phyloP scores from a whole-genome alignment of 2,113 vertebrate species.

The Pardalotus punctatus region DNA sequence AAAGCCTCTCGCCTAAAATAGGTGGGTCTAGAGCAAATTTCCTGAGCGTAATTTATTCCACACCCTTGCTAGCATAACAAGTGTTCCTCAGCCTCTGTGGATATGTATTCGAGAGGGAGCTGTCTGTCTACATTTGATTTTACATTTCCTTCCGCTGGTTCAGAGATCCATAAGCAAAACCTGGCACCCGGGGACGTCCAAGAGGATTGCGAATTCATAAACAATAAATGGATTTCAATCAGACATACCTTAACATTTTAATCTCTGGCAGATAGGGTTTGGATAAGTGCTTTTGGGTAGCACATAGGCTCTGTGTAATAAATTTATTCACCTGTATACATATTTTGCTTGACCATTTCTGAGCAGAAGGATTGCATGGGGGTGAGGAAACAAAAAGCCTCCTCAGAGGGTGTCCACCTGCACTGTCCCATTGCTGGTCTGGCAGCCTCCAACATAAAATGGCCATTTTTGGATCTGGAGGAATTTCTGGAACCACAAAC shows the following conservation, averaged over 20 bases:
- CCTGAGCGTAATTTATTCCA: slow-evolving; percentile 25
- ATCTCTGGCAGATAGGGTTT: not conserved
- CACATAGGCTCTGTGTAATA: not conserved
- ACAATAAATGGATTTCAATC: slow-evolving; percentile 29
- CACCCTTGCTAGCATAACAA: slow-evolving; percentile 49
- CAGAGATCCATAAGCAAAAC: slow-evolving; percentile 39
- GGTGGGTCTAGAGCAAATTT: slow-evolving; percentile 41
- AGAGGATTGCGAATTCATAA: slow-evolving; percentile 29
- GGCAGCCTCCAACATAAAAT: accelerated
- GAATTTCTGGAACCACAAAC: not conserved
- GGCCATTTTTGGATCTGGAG: not conserved
- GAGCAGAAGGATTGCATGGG: not conserved
- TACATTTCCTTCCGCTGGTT: slow-evolving; percentile 47
- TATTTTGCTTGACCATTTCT: not conserved
- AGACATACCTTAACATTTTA: not conserved
- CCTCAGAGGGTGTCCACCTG: not conserved
- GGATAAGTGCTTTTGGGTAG: not conserved
- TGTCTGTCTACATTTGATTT: slow-evolving; percentile 53
- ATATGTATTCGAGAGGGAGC: slow-evolving; percentile 50
- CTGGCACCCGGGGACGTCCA: not conserved
- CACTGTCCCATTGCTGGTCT: not conserved
- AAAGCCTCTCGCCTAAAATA: not conserved
- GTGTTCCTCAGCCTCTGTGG: slow-evolving; percentile 24
- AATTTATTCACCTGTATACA: not conserved
- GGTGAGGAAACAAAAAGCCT: not conserved